Conservation (phyloP, 2,113 vertebrate genomes). For the Hymenochirus boettgeri region DNA sequence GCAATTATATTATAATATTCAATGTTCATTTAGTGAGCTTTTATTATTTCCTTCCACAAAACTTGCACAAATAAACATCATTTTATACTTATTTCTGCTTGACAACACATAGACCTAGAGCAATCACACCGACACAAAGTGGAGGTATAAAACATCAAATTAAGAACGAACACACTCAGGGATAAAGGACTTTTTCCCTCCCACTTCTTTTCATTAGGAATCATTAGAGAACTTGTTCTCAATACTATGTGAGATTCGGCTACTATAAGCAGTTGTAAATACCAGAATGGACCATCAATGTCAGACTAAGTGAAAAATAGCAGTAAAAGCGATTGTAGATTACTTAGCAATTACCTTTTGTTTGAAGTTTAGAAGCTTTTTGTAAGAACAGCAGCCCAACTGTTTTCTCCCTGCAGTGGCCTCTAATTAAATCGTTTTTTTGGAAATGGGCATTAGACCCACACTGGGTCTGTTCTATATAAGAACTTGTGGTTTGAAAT, state of each 20-base stretch:
- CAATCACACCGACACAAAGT: constrained; percentile 38
- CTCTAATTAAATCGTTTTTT: constrained; percentile 38
- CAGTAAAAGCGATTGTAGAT: constrained; percentile 34
- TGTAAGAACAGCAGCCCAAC: constrained; percentile 36
- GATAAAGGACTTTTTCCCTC: constrained; percentile 39
- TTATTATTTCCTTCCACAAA: constrained; percentile 5
- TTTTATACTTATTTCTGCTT: constrained; percentile 13
- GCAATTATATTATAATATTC: no score
- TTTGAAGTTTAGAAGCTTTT: constrained; percentile 39
- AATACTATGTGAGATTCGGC: constrained; percentile 33
- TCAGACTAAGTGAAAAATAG: constrained; percentile 35
- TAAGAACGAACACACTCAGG: constrained; percentile 28
- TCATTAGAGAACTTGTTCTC: constrained; percentile 29
- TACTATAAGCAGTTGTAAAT: constrained; percentile 40
- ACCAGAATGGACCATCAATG: constrained; percentile 39
- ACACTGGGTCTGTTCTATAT: constrained; percentile 30
- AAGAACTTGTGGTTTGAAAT: constrained; percentile 35
- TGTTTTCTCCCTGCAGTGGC: constrained; percentile 30
- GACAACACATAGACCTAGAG: constrained; percentile 33
- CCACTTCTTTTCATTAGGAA: constrained; percentile 36
- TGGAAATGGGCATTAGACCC: constrained; percentile 35
- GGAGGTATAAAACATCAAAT: constrained; percentile 33
- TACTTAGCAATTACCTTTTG: constrained; percentile 39
- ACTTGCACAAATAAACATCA: constrained; percentile 4
- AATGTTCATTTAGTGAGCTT: no score